Conservation (phyloP, 2,113 vertebrate genomes). For the Daphoenositta chrysoptera region DNA sequence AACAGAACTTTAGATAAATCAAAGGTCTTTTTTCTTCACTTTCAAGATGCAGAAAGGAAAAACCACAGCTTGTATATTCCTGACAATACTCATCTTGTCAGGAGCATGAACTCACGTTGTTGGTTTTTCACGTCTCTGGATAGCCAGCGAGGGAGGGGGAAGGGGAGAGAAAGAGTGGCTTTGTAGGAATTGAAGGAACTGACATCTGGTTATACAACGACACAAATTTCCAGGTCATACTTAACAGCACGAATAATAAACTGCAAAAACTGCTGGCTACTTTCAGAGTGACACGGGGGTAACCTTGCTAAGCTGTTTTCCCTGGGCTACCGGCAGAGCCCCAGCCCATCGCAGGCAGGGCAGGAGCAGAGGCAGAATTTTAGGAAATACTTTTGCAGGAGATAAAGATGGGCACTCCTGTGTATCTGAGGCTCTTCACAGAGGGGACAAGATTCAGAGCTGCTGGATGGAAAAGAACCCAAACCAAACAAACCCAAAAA, state of each 20-base stretch:
- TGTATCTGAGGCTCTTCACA: not conserved
- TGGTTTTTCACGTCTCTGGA: not conserved
- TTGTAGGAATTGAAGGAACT: not conserved
- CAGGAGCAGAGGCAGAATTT: not conserved
- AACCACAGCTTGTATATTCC: slow-evolving; percentile 30
- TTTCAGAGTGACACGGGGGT: not conserved
- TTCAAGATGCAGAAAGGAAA: slow-evolving; percentile 45
- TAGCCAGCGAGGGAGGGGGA: not conserved
- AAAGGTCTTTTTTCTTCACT: slow-evolving; percentile 29
- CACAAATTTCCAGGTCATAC: slow-evolving; percentile 39
- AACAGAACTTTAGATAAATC: slow-evolving; percentile 22
- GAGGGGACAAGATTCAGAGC: not conserved
- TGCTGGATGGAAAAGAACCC: not conserved
- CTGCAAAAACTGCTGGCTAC: slow-evolving; percentile 6
- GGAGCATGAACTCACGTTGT: not conserved
- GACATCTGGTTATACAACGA: slow-evolving; percentile 22
- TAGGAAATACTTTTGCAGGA: not conserved
- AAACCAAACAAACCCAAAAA: not conserved
- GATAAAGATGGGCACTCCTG: not conserved
- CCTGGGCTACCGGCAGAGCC: not conserved
- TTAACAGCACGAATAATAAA: slow-evolving; percentile 34
- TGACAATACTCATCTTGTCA: slow-evolving; percentile 50
- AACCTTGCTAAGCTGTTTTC: not conserved
- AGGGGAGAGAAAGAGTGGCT: not conserved
- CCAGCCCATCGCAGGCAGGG: not conserved